phyloP scores from a whole-genome alignment of 2,113 vertebrate genomes.

The Bos javanicus region DNA sequence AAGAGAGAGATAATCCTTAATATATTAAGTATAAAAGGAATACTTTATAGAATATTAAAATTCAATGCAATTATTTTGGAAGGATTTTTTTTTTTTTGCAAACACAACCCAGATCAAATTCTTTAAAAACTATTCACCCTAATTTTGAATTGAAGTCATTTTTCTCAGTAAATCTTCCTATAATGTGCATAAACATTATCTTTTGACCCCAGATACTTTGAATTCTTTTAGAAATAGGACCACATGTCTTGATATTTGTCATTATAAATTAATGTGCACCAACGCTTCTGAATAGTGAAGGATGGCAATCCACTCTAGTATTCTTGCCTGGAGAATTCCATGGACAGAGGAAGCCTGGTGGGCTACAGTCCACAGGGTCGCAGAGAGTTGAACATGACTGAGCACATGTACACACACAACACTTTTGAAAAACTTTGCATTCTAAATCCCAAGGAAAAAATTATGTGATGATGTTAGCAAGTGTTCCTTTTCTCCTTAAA shows the following conservation, averaged over 20 bases:
- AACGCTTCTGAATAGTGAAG: background rate
- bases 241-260: background rate
- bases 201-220: background rate
- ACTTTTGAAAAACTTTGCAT: background rate
- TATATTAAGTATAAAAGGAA: background rate
- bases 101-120: background rate
- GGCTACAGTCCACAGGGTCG: rapidly evolving
- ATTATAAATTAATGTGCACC: background rate
- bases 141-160: background rate
- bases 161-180: background rate
- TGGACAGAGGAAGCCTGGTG: too few relatives aligned
- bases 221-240: conserved; percentile 5
- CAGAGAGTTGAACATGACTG: too few relatives aligned
- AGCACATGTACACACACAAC: too few relatives aligned
- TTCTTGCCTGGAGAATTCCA: too few relatives aligned
- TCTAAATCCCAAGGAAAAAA: background rate
- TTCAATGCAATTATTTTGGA: background rate
- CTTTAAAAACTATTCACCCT: background rate
- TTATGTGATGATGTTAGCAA: background rate
- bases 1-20: background rate
- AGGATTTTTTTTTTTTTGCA: background rate
- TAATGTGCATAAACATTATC: background rate
- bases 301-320: too few relatives aligned
- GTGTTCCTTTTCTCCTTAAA: background rate
- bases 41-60: background rate